A percentile compares a stretch with the other conserved stretches of the same genome.
Conservation (phyloP, 2,113 vertebrate species). For the Trogon melanurus region DNA sequence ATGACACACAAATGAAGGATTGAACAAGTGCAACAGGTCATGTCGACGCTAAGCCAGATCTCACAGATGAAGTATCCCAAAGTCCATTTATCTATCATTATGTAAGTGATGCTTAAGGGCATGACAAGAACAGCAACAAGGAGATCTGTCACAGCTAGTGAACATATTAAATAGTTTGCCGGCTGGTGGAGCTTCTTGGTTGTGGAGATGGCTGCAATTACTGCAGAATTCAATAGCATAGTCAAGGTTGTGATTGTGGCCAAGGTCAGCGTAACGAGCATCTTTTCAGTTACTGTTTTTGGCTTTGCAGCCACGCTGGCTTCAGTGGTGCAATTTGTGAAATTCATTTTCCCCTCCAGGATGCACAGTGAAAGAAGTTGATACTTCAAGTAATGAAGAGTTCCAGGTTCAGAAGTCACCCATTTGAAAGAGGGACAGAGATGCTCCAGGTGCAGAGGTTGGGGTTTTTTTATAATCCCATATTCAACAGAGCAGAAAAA, state of each 20-base stretch:
- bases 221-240: conserved; percentile 82
- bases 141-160: conserved; percentile 89
- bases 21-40: conserved; percentile 92
- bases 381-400: neutral
- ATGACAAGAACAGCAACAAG: conserved; percentile 89
- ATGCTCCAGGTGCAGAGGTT: neutral
- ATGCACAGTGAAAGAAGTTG: conserved; percentile 10
- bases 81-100: conserved; percentile 84
- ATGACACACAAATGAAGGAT: conserved; percentile 92
- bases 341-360: conserved; percentile 72
- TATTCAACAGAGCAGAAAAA: conserved; percentile 16
- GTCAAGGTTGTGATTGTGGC: conserved; percentile 82
- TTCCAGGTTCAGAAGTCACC: conserved; percentile 11
- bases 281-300: conserved; percentile 80
- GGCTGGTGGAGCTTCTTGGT: conserved; percentile 91
- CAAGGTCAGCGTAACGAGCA: conserved; percentile 79
- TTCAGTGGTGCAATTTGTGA: conserved; percentile 82
- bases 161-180: conserved; percentile 92
- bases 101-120: conserved; percentile 90
- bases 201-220: conserved; percentile 87
- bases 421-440: neutral
- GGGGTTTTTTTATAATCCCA: neutral
- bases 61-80: conserved; percentile 87
- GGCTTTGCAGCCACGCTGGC: conserved; percentile 59
- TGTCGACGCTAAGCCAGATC: conserved; percentile 89